These are phyloP conservation scores for Heliconius eleuchia DNA, from an alignment of 1,140 invertebrate genomes.

Conservation along the genomic window DNA sequence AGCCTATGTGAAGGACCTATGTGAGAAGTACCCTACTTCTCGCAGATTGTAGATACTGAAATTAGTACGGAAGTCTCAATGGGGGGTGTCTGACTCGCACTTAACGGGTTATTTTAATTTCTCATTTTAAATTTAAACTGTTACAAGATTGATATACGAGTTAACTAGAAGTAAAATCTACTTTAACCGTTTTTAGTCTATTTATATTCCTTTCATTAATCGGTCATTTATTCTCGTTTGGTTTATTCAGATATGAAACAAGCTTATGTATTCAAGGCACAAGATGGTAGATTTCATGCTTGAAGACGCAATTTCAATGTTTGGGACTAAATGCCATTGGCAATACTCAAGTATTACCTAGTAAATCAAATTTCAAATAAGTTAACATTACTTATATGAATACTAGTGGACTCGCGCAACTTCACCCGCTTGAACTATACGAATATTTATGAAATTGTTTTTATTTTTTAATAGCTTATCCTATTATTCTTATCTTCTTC, in stretches of 20 bases:
- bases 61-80: no score
- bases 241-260: neutral
- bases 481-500: no score
- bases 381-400: neutral
- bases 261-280: neutral
- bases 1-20: no score
- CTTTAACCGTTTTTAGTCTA: neutral
- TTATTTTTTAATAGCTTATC: no score
- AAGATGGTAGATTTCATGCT: conserved; percentile 7
- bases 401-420: no score
- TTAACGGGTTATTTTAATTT: neutral
- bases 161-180: neutral
- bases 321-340: conserved; percentile 1
- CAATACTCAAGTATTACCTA: neutral
- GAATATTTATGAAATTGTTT: no score
- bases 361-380: neutral
- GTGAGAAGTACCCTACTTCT: no score
- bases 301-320: conserved; percentile 3
- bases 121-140: neutral
- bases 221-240: neutral
- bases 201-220: neutral
- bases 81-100: no score
- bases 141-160: neutral
- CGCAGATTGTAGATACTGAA: no score
- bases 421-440: no score